Evolutionary conservation across 2,888 invertebrate species (phyloP), one percentile per base, ranked within the genome.

Genomic region (Falcaria lacertinaria): DNA sequence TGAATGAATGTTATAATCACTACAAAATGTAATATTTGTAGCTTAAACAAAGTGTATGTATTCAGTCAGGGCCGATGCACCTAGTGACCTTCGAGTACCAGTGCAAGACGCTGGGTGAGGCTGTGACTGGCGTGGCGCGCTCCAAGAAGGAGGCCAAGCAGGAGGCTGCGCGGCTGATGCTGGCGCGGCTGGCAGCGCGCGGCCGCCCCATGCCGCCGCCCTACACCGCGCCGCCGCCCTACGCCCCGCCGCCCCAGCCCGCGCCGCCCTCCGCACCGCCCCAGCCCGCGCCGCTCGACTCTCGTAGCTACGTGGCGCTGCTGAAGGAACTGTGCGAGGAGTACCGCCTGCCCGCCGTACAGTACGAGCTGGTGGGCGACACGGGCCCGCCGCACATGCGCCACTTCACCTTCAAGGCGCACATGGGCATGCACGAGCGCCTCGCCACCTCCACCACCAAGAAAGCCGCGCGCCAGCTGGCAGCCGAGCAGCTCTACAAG

Each of bases 361-460:
- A 74, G 34, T 93, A 92, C 74, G 63, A 72, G 43, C 84, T 91
- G 66, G 86, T 91, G 47, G 89, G 90, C 13, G 93, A 92, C 72
- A 89, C 92, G 52, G 94, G 94, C 34, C 93, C 93, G 14, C 90
- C 94, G 33, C 94, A 94, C 80, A 84, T 87, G 43, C 90, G 91
- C 56, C 82, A 90, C 52, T 94, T 94, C 73, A 92, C 92, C 0
- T 73, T 91, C 52, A 78, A 89, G 47, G 93, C 92, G 60, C 58
- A 65, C 46, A 81, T 93, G 15, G 90, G 90, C 16, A 80, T 80
- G 34, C 90, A 92, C 64, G 67, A 60, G 54, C 92, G 92, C 43
- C 63, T 73, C 52, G 91, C 91, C 44, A 87, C 89, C 19, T 89
- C 91, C 37, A 87, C 87, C 55, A 93, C 93, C 42, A 94, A 94